Evolutionary conservation across 2,113 vertebrate genomes (phyloP).

Genomic region (Ellobius talpinus): DNA sequence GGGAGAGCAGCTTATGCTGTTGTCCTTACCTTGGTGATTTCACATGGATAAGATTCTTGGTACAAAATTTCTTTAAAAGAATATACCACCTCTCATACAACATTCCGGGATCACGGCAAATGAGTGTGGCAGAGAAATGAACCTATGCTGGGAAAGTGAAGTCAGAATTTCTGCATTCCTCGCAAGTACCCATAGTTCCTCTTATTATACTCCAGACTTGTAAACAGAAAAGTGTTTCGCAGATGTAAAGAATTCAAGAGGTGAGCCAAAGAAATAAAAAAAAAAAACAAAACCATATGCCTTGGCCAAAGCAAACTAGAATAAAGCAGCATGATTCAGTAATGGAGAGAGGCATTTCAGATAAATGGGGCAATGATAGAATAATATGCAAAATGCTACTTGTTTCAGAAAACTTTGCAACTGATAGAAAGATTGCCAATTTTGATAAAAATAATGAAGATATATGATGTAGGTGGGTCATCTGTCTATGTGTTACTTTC

Average conservation of each 20-base stretch:
- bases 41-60: slow-evolving; percentile 56
- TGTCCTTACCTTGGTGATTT: slow-evolving; percentile 65
- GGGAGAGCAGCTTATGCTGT: background rate
- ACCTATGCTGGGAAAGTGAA: slow-evolving; percentile 67
- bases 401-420: slow-evolving; percentile 62
- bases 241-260: slow-evolving; percentile 72
- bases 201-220: slow-evolving; percentile 69
- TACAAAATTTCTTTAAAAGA: slow-evolving; percentile 50
- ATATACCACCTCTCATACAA: slow-evolving; percentile 56
- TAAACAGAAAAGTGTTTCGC: slow-evolving; percentile 80
- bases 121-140: slow-evolving; percentile 78
- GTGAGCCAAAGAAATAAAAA: slow-evolving; percentile 66
- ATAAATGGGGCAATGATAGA: slow-evolving; percentile 53
- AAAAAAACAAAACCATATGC: slow-evolving; percentile 75
- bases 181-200: slow-evolving; percentile 77
- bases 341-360: slow-evolving; percentile 20
- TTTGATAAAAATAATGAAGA: slow-evolving; percentile 66
- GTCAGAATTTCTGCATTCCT: slow-evolving; percentile 80
- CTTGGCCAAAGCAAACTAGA: slow-evolving; percentile 54
- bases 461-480: no score
- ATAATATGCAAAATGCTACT: slow-evolving; percentile 62
- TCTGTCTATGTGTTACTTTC: no score
- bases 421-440: background rate
- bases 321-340: slow-evolving; percentile 60
- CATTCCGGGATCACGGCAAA: slow-evolving; percentile 72